Evolutionary conservation across 92 coral and sea anemone species (phyloP), one percentile per base, ranked within the genome.

Genomic region (Porites lobata): DNA sequence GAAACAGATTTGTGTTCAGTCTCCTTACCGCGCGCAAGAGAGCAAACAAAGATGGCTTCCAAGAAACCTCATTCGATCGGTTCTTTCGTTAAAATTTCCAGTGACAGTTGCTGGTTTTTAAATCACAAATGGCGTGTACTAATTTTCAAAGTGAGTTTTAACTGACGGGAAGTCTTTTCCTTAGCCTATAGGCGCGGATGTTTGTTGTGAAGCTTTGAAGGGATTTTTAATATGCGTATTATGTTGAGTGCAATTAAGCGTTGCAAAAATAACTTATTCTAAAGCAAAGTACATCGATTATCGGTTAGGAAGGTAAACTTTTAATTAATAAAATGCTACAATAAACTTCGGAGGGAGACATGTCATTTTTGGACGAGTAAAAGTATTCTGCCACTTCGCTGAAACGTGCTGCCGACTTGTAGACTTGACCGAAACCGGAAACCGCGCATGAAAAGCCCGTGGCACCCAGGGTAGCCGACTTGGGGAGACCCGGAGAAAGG

Each of bases 171-270:
- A 65, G 69, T 65, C 29, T 65, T 65, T 65, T 65, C 69, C 69
- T 65, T 65, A 65, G 69, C 69, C 69, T 65, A 65, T 29, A 65
- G 69, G 69, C n/a, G 69, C 69, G 69, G 69, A 65, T 65, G 69
- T 65, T 65, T 65, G 69, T 65, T n/a, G 69, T 12, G 4, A 65
- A 65, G 18, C 69, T 65, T 8, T 65, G 69, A 65, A 65, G 69
- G 69, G 69, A 65, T 65, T 65, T 65, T 65, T 65, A 65, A 65
- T 65, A 65, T 65, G 69, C 69, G 69, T 65, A 65, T 65, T 1
- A 65, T 14, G 69, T 65, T 65, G 29, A 65, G 9, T 65, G 69
- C 69, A 0, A n/a, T n/a, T n/a, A n/a, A 65, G 69, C 69, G 21
- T 65, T 65, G 69, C 24, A 24, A 24, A 24, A 24, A 24, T 24